Evolutionary conservation across 2,797 vertebrate species (phyloP).

Genomic region (Gephyroberyx darwinii): DNA sequence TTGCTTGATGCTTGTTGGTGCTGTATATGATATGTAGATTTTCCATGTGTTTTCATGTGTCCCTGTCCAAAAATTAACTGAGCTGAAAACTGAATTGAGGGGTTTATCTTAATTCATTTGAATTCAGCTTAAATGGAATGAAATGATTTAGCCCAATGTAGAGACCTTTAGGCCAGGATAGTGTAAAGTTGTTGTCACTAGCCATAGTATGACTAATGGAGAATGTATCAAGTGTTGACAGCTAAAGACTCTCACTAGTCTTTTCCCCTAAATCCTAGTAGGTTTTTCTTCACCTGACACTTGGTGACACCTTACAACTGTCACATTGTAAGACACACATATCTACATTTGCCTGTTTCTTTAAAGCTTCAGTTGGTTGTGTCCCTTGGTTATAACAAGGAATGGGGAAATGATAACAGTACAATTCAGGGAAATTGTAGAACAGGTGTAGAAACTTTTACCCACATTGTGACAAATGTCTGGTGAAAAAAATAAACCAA

Average conservation of each 20-base stretch:
- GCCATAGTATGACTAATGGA: too few relatives aligned
- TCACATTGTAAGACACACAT: neutral
- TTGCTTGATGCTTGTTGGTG: neutral
- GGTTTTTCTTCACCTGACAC: too few relatives aligned
- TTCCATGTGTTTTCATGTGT: too few relatives aligned
- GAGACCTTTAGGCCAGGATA: too few relatives aligned
- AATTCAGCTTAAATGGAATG: too few relatives aligned
- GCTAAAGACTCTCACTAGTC: too few relatives aligned
- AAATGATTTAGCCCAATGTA: too few relatives aligned
- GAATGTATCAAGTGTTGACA: too few relatives aligned
- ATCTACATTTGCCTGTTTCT: neutral
- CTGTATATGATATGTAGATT: neutral
- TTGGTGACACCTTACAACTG: neutral
- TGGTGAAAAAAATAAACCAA: conserved; percentile 4
- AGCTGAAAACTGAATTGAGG: neutral
- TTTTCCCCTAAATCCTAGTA: too few relatives aligned
- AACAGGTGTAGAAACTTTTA: conserved; percentile 7
- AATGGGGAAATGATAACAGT: conserved; percentile 16
- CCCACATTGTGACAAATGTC: conserved; percentile 1
- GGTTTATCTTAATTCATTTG: too few relatives aligned
- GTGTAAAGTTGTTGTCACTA: too few relatives aligned
- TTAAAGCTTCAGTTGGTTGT: too few relatives aligned
- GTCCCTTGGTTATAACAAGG: neutral
- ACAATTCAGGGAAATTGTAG: neutral
- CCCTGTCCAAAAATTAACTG: neutral